Evolutionary conservation across 2,888 invertebrate genomes (phyloP).

Genomic region (Cheilosia vulpina): DNA sequence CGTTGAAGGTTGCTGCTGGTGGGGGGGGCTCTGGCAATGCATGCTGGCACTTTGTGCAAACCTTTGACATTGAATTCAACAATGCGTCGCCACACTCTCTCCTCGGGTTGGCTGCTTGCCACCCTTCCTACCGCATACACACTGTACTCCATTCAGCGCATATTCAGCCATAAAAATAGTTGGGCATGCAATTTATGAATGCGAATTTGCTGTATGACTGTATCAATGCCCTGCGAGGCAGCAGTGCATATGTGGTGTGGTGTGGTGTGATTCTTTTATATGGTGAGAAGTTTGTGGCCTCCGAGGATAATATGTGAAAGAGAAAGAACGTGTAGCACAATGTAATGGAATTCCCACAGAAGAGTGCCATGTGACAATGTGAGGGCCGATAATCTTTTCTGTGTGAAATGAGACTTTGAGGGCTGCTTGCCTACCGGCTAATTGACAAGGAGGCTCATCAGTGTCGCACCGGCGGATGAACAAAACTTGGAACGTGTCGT

Average conservation of each 20-base stretch:
- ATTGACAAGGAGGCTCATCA: slow-evolving; percentile 7
- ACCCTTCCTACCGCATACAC: slow-evolving; percentile 4
- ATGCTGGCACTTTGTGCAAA: slow-evolving; percentile 35
- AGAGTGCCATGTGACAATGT: slow-evolving; percentile 13
- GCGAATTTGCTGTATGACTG: slow-evolving; percentile 5
- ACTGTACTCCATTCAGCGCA: slow-evolving; percentile 4
- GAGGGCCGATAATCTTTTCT: slow-evolving; percentile 1
- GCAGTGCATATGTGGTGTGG: background rate
- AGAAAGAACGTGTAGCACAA: background rate
- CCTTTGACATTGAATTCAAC: slow-evolving; percentile 65
- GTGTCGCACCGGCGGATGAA: background rate
- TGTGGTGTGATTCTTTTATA: slow-evolving; percentile 6
- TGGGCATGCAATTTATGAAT: slow-evolving; percentile 53
- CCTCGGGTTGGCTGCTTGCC: slow-evolving; percentile 18
- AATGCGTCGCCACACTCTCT: slow-evolving; percentile 40
- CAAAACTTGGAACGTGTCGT: no score
- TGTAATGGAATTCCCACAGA: slow-evolving; percentile 25
- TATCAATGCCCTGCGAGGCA: slow-evolving; percentile 26
- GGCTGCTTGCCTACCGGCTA: slow-evolving; percentile 6
- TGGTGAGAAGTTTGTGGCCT: slow-evolving; percentile 24
- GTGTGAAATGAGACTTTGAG: slow-evolving; percentile 10
- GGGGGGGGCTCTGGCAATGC: slow-evolving; percentile 4
- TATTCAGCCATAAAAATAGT: slow-evolving; percentile 47
- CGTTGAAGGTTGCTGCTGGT: slow-evolving; percentile 40
- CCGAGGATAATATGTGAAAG: background rate